A percentile compares a stretch with the other conserved stretches of the same genome.
Evolutionary conservation across 1,140 invertebrate species (phyloP).

Genomic region (Formica exsecta): DNA sequence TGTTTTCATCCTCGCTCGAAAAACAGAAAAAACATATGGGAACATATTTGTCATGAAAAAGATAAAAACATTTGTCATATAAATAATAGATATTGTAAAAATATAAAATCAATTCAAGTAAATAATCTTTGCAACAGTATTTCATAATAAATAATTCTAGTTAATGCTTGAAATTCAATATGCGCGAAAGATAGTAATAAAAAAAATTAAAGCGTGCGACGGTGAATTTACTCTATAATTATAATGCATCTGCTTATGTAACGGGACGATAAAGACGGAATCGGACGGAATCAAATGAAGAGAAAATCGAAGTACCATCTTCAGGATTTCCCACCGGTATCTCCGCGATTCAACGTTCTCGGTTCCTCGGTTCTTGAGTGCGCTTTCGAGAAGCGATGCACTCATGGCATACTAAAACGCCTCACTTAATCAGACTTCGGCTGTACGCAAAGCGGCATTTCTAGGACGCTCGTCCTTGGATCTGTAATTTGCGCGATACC

Average conservation of each 20-base stretch:
- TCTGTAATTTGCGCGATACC: constrained; percentile 67
- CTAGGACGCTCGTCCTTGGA: constrained; percentile 67
- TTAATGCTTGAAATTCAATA: constrained; percentile 13
- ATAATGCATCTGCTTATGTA: constrained; percentile 48
- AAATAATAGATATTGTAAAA: not conserved
- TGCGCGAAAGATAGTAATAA: constrained; percentile 5
- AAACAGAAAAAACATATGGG: too few species aligned
- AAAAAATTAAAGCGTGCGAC: constrained; percentile 37
- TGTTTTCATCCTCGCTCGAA: too few species aligned
- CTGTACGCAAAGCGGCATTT: constrained; percentile 72
- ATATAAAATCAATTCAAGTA: not conserved
- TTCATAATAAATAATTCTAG: not conserved
- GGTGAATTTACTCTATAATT: constrained; percentile 53
- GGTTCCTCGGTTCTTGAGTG: constrained; percentile 54
- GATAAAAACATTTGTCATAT: too few species aligned
- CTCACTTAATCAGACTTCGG: constrained; percentile 71
- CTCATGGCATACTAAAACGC: constrained; percentile 66
- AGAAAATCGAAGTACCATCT: constrained; percentile 60
- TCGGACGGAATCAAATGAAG: constrained; percentile 51
- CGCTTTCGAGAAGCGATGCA: constrained; percentile 65
- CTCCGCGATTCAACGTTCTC: constrained; percentile 54
- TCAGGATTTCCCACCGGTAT: constrained; percentile 56
- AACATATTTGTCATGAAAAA: not conserved
- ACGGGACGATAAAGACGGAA: constrained; percentile 33
- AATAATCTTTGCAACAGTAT: not conserved